Conservation (phyloP, 2,113 vertebrate genomes). For the Tautogolabrus adspersus region DNA sequence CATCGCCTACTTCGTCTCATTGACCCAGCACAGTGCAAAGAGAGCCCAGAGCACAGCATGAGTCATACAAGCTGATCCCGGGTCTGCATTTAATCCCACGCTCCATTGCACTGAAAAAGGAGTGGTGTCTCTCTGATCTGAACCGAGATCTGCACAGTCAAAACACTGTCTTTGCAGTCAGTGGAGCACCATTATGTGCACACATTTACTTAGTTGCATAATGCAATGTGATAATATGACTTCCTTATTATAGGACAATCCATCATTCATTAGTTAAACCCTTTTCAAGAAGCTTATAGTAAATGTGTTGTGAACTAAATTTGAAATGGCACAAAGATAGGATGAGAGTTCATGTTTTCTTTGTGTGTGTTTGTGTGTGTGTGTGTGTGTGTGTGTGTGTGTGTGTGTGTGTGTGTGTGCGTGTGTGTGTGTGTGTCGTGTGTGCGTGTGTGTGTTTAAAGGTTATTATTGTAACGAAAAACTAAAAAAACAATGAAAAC, state of each 20-base stretch:
- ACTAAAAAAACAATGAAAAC: no score
- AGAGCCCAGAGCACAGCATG: slow-evolving; percentile 51
- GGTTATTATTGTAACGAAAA: no score
- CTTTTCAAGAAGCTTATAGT: no score
- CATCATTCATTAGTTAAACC: no score
- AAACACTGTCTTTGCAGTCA: slow-evolving; percentile 23
- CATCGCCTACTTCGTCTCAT: slow-evolving; percentile 58
- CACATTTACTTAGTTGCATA: slow-evolving; percentile 10
- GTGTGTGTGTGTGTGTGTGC: no score
- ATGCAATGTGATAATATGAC: neutral
- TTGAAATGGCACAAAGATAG: no score
- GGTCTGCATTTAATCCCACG: slow-evolving; percentile 72
- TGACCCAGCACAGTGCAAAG: slow-evolving; percentile 54
- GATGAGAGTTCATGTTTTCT: no score
- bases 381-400: no score
- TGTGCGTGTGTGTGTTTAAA: no score
- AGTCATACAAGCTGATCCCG: slow-evolving; percentile 64
- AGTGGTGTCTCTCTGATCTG: slow-evolving; percentile 43
- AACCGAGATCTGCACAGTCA: slow-evolving; percentile 58
- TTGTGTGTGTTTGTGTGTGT: no score
- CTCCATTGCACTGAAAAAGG: slow-evolving; percentile 62
- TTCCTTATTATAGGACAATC: neutral
- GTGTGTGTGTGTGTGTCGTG: no score
- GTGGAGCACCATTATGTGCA: slow-evolving; percentile 10
- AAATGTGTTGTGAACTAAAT: no score